phyloP scores from a whole-genome alignment of 2,888 invertebrate species.

The Coecobrya sp. region DNA sequence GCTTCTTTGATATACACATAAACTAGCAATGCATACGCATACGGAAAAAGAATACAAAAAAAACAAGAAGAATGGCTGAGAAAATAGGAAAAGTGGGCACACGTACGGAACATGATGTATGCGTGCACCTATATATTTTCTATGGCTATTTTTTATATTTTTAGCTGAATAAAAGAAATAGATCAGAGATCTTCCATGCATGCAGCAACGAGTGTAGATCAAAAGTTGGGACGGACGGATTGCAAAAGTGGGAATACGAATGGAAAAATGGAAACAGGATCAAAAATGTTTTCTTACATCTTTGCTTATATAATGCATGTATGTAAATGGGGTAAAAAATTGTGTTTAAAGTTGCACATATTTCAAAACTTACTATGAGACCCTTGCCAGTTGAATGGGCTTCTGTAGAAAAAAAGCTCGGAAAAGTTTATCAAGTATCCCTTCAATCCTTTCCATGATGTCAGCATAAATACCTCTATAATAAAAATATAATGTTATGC shows the following conservation, averaged over 20 bases:
- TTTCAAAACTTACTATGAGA: constrained; percentile 12
- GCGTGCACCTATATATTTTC: constrained; percentile 52
- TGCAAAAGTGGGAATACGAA: constrained; percentile 15
- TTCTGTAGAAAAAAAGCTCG: neutral
- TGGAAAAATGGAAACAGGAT: neutral
- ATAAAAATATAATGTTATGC: neutral
- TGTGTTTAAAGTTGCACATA: constrained; percentile 31
- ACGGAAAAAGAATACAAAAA: neutral
- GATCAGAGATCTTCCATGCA: constrained; percentile 36
- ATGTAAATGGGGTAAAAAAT: constrained; percentile 19
- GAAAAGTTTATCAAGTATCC: neutral
- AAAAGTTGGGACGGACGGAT: constrained; percentile 34
- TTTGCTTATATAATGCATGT: neutral
- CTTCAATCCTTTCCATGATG: neutral
- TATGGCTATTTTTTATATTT: constrained; percentile 15
- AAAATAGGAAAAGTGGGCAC: constrained; percentile 36
- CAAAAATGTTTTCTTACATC: neutral
- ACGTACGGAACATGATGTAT: constrained; percentile 56
- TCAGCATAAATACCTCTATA: no score
- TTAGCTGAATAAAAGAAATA: constrained; percentile 4
- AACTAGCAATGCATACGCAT: constrained; percentile 36
- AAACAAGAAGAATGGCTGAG: neutral
- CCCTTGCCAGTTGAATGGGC: constrained; percentile 10
- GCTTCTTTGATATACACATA: constrained; percentile 61
- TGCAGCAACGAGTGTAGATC: constrained; percentile 32